These are phyloP conservation scores for Pemphigus obesinymphae DNA, from an alignment of 1,140 invertebrate genomes.

Conservation along the genomic window DNA sequence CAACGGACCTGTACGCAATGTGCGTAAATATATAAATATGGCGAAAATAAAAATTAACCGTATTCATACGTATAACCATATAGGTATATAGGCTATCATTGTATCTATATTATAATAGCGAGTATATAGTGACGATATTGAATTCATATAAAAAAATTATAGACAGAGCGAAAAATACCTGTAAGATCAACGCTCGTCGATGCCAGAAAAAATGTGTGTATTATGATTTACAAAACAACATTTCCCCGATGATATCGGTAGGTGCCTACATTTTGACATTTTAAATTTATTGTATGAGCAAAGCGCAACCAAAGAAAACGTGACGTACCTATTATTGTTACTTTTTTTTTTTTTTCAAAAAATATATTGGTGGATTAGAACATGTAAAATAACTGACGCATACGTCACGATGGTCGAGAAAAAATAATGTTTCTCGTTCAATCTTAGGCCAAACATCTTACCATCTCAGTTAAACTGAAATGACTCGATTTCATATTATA, in stretches of 20 bases:
- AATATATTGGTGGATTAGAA: neutral
- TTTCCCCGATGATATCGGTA: neutral
- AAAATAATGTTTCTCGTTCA: slow-evolving; percentile 9
- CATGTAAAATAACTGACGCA: neutral
- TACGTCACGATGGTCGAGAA: neutral
- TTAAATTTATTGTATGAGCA: slow-evolving; percentile 1
- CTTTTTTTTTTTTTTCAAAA: neutral
- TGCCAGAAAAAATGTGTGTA: neutral
- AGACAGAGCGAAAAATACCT: neutral
- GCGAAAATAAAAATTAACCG: neutral
- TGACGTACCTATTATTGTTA: neutral
- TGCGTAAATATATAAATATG: neutral
- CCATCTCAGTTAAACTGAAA: neutral
- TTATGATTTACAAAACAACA: neutral
- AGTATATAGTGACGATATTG: neutral
- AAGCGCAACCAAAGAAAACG: neutral
- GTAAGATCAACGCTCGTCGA: neutral
- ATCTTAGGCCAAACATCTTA: neutral
- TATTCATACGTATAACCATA: neutral
- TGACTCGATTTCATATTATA: neutral
- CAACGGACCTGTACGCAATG: neutral
- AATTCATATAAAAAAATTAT: neutral
- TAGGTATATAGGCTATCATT: too few species aligned
- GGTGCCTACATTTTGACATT: neutral
- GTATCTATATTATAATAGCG: too few species aligned